Percentiles rank a stretch among this genome's conserved stretches.
Conservation (phyloP, 2,113 vertebrate genomes). For the Oplegnathus fasciatus region DNA sequence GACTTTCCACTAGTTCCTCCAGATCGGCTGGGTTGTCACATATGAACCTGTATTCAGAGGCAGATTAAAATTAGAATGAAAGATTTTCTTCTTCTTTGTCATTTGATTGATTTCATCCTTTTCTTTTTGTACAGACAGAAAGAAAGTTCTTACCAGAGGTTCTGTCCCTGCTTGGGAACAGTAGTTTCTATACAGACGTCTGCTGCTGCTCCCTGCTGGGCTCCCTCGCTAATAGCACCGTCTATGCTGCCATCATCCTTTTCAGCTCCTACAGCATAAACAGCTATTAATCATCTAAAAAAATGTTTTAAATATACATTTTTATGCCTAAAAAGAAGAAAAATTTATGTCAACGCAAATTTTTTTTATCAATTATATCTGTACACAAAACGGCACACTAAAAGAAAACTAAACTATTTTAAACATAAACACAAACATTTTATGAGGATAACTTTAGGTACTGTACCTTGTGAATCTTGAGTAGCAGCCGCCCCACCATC, state of each 20-base stretch:
- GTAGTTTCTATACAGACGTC: conserved; percentile 89
- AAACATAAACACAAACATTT: background rate
- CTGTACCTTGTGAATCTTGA: conserved; percentile 59
- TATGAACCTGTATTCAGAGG: conserved; percentile 88
- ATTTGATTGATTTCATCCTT: no score
- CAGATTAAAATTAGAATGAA: background rate
- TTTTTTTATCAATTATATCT: background rate
- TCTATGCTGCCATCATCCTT: conserved; percentile 83
- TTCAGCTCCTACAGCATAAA: conserved; percentile 76
- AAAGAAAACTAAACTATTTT: background rate
- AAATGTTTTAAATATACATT: background rate
- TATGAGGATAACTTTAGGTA: no score
- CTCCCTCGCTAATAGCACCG: conserved; percentile 74
- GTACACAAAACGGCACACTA: background rate
- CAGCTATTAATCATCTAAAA: background rate
- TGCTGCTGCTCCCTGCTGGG: conserved; percentile 77
- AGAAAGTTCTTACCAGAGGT: conserved; percentile 89
- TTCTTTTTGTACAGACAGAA: no score
- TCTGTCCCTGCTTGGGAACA: conserved; percentile 95
- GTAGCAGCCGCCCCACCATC: conserved; percentile 54
- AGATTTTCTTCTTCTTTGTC: no score
- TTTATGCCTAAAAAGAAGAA: background rate
- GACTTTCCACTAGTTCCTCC: conserved; percentile 91
- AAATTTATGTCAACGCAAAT: no score
- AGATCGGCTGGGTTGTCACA: conserved; percentile 92